A percentile compares a stretch with the other conserved stretches of the same genome.
phyloP scores from a whole-genome alignment of 2,888 invertebrate genomes.

The Melolontha melolontha region DNA sequence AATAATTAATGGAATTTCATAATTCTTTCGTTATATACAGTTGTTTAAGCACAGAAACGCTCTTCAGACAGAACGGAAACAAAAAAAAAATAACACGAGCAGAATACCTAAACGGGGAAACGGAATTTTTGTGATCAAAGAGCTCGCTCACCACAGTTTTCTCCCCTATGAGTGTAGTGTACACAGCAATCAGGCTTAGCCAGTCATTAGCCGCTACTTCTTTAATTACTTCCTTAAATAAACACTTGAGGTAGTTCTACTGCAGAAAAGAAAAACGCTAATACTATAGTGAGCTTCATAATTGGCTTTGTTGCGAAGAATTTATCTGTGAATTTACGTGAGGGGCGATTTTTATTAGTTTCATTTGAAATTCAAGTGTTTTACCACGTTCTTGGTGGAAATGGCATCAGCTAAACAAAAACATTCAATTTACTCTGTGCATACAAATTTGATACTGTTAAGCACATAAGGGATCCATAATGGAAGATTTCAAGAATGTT shows the following conservation, averaged over 20 bases:
- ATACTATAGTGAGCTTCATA: constrained; percentile 49
- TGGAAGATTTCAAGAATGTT: no score
- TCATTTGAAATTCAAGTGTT: constrained; percentile 34
- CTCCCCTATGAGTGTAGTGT: constrained; percentile 48
- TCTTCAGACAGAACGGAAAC: constrained; percentile 8
- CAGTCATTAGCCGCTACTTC: constrained; percentile 51
- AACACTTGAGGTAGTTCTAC: constrained; percentile 45
- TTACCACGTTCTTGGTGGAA: constrained; percentile 6
- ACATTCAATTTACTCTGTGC: no score
- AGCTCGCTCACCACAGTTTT: constrained; percentile 17
- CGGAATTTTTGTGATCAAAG: constrained; percentile 30
- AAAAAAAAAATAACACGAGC: constrained; percentile 10
- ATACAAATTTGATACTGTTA: no score
- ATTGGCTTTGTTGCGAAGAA: constrained; percentile 47
- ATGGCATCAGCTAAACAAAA: not conserved
- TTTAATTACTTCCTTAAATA: constrained; percentile 53
- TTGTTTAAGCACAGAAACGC: constrained; percentile 2
- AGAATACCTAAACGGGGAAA: constrained; percentile 24
- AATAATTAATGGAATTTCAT: no score
- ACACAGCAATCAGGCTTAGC: constrained; percentile 52
- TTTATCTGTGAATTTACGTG: constrained; percentile 46
- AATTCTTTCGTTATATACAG: no score
- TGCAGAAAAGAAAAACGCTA: constrained; percentile 48
- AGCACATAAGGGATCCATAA: no score
- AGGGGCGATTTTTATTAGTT: constrained; percentile 48